Evolutionary conservation across 2,797 vertebrate species (phyloP).

Genomic region (Eutrigla gurnardus): DNA sequence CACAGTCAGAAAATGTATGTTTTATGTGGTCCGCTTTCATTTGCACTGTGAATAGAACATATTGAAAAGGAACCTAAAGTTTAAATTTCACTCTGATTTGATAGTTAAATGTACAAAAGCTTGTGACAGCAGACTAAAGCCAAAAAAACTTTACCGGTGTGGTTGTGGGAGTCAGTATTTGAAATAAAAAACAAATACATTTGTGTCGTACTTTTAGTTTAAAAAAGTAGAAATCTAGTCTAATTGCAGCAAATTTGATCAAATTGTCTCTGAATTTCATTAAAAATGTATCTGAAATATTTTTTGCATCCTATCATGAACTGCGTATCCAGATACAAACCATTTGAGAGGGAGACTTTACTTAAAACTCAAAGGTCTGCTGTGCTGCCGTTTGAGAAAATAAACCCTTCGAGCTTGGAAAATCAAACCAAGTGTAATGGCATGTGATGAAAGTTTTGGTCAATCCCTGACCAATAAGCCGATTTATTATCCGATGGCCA

Average conservation of each 20-base stretch:
- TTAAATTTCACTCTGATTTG: too few species aligned
- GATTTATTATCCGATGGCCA: slow-evolving; percentile 23
- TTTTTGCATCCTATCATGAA: not conserved
- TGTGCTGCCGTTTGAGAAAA: slow-evolving; percentile 4
- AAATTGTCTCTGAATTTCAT: not conserved
- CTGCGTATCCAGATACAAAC: not conserved
- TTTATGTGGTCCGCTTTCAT: too few species aligned
- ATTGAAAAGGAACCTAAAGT: too few species aligned
- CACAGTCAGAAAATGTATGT: too few species aligned
- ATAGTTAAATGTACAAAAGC: too few species aligned
- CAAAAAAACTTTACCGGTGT: too few species aligned
- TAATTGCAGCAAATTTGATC: not conserved
- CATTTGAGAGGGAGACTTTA: not conserved
- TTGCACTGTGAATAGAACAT: too few species aligned
- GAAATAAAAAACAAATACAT: too few species aligned
- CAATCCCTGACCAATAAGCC: slow-evolving; percentile 13
- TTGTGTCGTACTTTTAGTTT: too few species aligned
- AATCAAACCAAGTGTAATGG: not conserved
- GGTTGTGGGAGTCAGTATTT: not conserved
- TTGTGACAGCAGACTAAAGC: too few species aligned
- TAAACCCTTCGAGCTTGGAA: not conserved
- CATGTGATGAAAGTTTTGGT: slow-evolving; percentile 1
- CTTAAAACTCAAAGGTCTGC: not conserved
- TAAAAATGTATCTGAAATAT: not conserved
- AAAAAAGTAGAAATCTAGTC: too few species aligned